Conservation (phyloP, 2,888 invertebrate species). For the Arenicola marina region DNA sequence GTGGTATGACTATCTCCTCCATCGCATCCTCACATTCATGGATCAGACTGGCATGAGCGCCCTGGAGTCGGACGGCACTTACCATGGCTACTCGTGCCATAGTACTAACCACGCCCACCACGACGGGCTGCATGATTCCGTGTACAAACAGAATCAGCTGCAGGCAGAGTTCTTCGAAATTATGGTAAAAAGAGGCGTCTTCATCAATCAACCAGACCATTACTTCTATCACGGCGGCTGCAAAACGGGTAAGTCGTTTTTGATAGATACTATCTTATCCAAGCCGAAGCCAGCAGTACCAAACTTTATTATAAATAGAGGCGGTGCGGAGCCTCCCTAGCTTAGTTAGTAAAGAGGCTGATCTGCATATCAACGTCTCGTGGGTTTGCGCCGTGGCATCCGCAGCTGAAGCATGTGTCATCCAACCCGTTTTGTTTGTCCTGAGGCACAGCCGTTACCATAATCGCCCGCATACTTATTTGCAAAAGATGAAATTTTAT, state of each 20-base stretch:
- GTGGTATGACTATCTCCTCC: slow-evolving; percentile 32
- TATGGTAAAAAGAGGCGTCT: slow-evolving; percentile 20
- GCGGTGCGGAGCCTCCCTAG: too few relatives aligned
- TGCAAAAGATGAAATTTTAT: too few relatives aligned
- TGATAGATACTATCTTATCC: too few relatives aligned
- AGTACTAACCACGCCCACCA: slow-evolving; percentile 32
- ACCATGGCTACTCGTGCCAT: slow-evolving; percentile 29
- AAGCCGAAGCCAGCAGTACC: too few relatives aligned
- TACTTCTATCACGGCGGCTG: slow-evolving; percentile 37
- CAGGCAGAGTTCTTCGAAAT: slow-evolving; percentile 18
- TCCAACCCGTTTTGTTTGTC: too few relatives aligned
- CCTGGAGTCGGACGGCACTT: slow-evolving; percentile 35
- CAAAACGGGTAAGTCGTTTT: slow-evolving; percentile 33
- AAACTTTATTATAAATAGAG: too few relatives aligned
- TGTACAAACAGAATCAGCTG: slow-evolving; percentile 28
- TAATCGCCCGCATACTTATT: too few relatives aligned
- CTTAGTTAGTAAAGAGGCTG: too few relatives aligned
- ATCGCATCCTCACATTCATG: slow-evolving; percentile 21
- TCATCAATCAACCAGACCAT: slow-evolving; percentile 37
- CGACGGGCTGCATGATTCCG: slow-evolving; percentile 22
- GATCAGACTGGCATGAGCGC: slow-evolving; percentile 28
- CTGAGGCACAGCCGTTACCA: too few relatives aligned
- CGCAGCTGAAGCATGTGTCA: too few relatives aligned
- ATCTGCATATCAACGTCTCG: too few relatives aligned
- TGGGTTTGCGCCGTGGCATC: too few relatives aligned